These are phyloP conservation scores for Eidolon helvum DNA, from an alignment of 2,113 vertebrate genomes.

Conservation along the genomic window DNA sequence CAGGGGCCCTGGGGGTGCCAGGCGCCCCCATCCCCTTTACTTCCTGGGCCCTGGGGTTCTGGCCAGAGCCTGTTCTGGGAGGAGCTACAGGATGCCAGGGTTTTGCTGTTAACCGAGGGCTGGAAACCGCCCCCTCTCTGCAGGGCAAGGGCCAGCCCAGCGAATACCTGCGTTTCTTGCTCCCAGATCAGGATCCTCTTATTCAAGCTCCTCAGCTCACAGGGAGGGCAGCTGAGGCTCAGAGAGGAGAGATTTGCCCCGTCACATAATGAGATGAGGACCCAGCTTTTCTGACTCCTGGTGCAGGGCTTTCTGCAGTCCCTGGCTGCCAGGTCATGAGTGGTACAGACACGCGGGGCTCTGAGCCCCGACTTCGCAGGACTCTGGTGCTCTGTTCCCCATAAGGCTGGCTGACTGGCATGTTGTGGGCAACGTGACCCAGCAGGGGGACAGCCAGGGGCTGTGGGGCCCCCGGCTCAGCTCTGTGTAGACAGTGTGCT, in stretches of 20 bases:
- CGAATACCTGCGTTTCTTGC: neutral
- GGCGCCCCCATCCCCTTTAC: neutral
- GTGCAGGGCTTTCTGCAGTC: neutral
- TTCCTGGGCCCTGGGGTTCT: neutral
- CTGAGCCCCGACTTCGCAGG: neutral
- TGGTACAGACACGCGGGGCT: neutral
- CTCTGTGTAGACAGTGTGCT: neutral
- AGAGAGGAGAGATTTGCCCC: neutral
- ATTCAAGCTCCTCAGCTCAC: neutral
- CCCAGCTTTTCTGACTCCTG: too few species aligned
- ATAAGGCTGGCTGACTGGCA: neutral
- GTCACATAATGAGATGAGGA: neutral
- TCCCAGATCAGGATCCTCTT: neutral
- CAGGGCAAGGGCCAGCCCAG: neutral
- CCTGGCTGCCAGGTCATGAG: neutral
- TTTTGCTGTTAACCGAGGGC: neutral
- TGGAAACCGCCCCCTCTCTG: neutral
- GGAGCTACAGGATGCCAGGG: neutral
- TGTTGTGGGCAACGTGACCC: neutral
- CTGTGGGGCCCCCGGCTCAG: neutral
- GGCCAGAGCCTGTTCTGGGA: neutral
- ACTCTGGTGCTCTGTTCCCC: neutral
- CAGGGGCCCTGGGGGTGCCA: neutral
- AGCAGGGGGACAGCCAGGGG: neutral
- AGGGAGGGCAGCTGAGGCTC: neutral